These are phyloP conservation scores for Lampris incognitus DNA, from an alignment of 2,113 vertebrate genomes.

Conservation along the genomic window DNA sequence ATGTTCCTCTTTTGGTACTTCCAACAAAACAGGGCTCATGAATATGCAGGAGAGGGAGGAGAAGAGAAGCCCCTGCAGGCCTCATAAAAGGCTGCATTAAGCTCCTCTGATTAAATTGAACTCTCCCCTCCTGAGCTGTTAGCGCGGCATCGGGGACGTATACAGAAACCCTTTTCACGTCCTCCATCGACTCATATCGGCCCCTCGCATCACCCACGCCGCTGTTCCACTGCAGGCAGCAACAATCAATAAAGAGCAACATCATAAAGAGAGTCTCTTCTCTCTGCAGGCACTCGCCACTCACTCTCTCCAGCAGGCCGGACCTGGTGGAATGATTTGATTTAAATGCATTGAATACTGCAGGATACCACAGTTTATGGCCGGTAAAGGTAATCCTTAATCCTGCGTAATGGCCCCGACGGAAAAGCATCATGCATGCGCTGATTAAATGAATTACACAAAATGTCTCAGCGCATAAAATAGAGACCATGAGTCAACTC, in stretches of 20 bases:
- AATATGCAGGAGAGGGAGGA: constrained; percentile 64
- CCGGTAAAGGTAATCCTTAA: constrained; percentile 68
- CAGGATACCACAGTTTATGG: constrained; percentile 59
- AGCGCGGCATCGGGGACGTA: constrained; percentile 52
- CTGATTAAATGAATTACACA: constrained; percentile 73
- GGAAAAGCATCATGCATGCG: constrained; percentile 38
- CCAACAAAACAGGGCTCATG: constrained; percentile 62
- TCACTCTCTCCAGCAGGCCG: constrained; percentile 32
- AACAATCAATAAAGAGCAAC: constrained; percentile 57
- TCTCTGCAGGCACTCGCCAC: constrained; percentile 48
- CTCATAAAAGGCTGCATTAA: constrained; percentile 70
- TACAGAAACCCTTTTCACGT: constrained; percentile 38
- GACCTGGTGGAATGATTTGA: constrained; percentile 54
- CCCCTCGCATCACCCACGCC: constrained; percentile 26
- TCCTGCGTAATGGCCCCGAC: constrained; percentile 56
- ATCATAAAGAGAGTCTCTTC: constrained; percentile 56
- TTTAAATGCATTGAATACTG: constrained; percentile 71
- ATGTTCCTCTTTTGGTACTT: constrained; percentile 51
- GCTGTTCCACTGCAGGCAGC: constrained; percentile 45
- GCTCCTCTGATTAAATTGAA: constrained; percentile 73
- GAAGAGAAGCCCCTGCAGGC: constrained; percentile 55
- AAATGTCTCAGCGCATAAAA: constrained; percentile 47
- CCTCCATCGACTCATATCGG: constrained; percentile 23
- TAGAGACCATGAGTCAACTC: constrained; percentile 48
- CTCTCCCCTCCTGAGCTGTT: constrained; percentile 54